phyloP scores from a whole-genome alignment of 2,113 vertebrate species.

The Bufo gargarizans region DNA sequence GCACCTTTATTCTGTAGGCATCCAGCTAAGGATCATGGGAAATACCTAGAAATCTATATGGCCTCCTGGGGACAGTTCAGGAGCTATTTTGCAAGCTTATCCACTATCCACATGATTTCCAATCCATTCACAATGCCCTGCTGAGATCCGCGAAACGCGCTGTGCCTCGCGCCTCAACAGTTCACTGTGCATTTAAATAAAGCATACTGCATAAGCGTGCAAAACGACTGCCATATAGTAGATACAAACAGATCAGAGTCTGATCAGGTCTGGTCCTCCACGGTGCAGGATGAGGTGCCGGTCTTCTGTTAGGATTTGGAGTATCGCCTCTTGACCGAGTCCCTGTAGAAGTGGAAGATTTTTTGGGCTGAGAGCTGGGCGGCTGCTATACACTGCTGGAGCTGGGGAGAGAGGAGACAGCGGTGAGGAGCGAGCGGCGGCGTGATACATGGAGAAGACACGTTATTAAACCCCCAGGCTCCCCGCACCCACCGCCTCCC shows the following conservation, averaged over 20 bases:
- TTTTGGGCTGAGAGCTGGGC: conserved; percentile 80
- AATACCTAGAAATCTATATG: background rate
- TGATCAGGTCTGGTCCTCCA: background rate
- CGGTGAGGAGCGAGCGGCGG: background rate
- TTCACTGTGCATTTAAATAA: background rate
- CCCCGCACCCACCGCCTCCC: conserved; percentile 21
- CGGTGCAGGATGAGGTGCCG: background rate
- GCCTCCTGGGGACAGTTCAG: background rate
- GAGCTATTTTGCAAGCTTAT: background rate
- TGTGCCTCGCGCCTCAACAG: background rate
- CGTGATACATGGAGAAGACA: background rate
- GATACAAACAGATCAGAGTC: background rate
- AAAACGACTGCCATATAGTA: background rate
- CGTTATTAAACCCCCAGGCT: conserved; percentile 45
- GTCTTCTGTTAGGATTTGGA: conserved; percentile 76
- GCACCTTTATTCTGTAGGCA: background rate
- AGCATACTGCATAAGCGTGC: background rate
- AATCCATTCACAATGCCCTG: background rate
- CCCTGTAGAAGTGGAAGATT: conserved; percentile 88
- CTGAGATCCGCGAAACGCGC: background rate
- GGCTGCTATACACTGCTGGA: conserved; percentile 84
- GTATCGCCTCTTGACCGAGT: conserved; percentile 80
- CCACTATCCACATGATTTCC: background rate
- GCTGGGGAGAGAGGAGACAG: conserved; percentile 67
- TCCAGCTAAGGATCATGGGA: background rate